Evolutionary conservation across 2,888 invertebrate genomes (phyloP).

Genomic region (Tachina lurida): DNA sequence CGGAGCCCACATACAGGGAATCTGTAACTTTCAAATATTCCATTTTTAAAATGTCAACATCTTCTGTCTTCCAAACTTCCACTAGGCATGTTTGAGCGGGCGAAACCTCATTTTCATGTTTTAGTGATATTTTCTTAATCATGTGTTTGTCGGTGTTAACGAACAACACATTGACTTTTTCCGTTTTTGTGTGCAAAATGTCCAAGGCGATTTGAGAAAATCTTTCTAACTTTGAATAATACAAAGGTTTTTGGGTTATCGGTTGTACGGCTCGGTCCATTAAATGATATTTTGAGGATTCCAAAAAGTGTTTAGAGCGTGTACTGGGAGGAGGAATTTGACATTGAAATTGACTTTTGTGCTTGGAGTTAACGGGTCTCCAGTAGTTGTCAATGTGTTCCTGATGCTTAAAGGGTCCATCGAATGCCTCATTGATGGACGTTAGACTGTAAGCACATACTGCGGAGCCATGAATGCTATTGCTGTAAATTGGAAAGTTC

Average conservation of each 20-base stretch:
- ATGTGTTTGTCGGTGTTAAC: conserved; percentile 90
- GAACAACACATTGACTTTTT: conserved; percentile 90
- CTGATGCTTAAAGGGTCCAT: conserved; percentile 94
- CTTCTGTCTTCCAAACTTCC: conserved; percentile 89
- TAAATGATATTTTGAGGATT: conserved; percentile 90
- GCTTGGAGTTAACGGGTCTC: conserved; percentile 86
- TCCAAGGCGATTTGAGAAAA: conserved; percentile 93
- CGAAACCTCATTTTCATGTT: conserved; percentile 78
- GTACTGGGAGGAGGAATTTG: conserved; percentile 79
- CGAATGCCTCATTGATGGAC: conserved; percentile 90
- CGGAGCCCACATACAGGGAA: conserved; percentile 90
- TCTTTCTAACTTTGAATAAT: conserved; percentile 88
- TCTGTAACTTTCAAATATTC: conserved; percentile 92
- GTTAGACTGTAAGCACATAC: conserved; percentile 95
- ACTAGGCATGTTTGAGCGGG: conserved; percentile 90
- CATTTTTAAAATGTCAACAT: conserved; percentile 85
- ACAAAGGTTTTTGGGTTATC: conserved; percentile 87
- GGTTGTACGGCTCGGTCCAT: conserved; percentile 95
- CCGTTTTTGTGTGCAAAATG: conserved; percentile 87
- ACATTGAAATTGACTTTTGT: conserved; percentile 87
- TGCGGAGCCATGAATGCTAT: conserved; percentile 95
- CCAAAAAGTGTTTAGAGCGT: conserved; percentile 83
- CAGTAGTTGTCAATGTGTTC: conserved; percentile 90
- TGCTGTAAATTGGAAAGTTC: conserved; percentile 83
- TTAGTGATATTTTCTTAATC: conserved; percentile 91